Percentiles rank a stretch among this genome's conserved stretches.
Conservation (phyloP, 1,140 invertebrate species). For the Pantala flavescens region DNA sequence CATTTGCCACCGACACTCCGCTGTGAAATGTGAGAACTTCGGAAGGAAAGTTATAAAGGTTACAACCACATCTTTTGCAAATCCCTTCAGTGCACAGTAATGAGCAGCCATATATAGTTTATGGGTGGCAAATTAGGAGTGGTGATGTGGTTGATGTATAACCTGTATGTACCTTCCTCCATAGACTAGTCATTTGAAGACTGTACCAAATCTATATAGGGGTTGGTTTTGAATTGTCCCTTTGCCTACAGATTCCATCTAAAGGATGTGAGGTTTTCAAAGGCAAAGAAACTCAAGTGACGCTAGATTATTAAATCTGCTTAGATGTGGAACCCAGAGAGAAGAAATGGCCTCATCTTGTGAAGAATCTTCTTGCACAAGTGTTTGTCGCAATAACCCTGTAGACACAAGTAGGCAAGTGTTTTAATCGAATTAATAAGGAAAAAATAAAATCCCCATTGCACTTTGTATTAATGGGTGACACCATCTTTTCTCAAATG, state of each 20-base stretch:
- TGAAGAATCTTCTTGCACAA: neutral
- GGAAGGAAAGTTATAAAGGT: neutral
- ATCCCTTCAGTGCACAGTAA: neutral
- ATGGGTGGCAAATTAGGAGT: neutral
- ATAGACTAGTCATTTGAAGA: conserved; percentile 2
- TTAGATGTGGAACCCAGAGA: neutral
- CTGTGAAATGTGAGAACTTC: neutral
- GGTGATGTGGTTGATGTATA: neutral
- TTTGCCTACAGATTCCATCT: neutral
- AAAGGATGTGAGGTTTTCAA: neutral
- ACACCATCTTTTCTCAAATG: neutral
- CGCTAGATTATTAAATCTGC: neutral
- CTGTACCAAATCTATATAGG: neutral
- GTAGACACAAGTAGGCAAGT: neutral
- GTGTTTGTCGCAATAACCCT: neutral
- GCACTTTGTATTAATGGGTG: neutral
- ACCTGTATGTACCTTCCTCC: neutral
- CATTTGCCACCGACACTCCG: conserved; percentile 19
- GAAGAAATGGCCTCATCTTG: neutral
- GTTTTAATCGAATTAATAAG: neutral
- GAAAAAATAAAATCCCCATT: no score
- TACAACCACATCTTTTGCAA: neutral
- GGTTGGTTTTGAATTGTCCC: neutral
- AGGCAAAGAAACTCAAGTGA: neutral
- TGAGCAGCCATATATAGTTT: no score